phyloP scores from a whole-genome alignment of 2,113 vertebrate species.

The Petroica traversi region DNA sequence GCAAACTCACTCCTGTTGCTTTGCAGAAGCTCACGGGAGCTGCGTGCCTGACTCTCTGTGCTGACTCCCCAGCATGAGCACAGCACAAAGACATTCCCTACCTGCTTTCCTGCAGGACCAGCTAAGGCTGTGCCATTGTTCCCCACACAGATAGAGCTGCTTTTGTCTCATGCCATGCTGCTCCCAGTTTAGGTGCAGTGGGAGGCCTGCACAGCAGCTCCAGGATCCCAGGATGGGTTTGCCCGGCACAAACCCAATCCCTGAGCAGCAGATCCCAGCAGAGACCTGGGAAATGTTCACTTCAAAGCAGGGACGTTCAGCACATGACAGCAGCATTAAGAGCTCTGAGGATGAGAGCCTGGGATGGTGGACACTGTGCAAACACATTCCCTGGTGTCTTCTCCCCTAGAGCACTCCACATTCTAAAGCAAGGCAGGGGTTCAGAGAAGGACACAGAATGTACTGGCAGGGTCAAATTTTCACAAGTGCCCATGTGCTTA shows the following conservation, averaged over 20 bases:
- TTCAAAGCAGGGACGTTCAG: neutral
- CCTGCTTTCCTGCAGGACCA: slow-evolving; percentile 3
- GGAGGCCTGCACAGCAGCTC: neutral
- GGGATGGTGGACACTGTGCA: neutral
- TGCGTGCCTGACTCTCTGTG: neutral
- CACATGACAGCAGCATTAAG: neutral
- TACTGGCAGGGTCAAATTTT: neutral
- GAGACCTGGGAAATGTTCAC: neutral
- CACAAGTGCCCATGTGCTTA: neutral
- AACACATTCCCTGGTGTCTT: neutral
- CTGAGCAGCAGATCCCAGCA: accelerated
- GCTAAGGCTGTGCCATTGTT: neutral
- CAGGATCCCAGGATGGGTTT: neutral
- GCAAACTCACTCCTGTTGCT: slow-evolving; percentile 27
- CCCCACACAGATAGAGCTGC: neutral
- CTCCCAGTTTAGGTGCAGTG: neutral
- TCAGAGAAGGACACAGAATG: neutral
- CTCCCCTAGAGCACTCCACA: neutral
- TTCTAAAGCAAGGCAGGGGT: neutral
- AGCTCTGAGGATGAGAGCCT: neutral
- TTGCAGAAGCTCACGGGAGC: slow-evolving; percentile 6
- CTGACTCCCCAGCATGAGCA: neutral
- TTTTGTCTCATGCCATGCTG: neutral
- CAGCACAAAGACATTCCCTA: slow-evolving; percentile 17
- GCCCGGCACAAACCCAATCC: neutral